Conservation (phyloP, 2,888 invertebrate genomes). For the Pemphredon lugubris region DNA sequence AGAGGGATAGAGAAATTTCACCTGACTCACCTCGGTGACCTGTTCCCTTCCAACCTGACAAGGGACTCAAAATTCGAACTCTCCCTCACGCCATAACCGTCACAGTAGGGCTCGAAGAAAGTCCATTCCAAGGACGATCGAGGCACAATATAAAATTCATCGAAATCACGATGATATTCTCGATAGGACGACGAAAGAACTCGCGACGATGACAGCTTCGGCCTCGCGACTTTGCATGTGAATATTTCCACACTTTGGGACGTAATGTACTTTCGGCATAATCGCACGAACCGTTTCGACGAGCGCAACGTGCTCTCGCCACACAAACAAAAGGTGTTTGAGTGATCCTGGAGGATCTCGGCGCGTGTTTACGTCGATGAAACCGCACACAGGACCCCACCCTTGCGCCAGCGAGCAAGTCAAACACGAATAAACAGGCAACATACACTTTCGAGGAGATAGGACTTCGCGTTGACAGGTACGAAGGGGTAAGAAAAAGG, state of each 20-base stretch:
- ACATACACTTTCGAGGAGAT: constrained; percentile 29
- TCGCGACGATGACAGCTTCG: too few species aligned
- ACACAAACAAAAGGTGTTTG: constrained; percentile 48
- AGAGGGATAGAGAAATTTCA: constrained; percentile 15
- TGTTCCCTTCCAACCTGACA: neutral
- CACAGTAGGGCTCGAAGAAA: constrained; percentile 67
- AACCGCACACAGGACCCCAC: constrained; percentile 52
- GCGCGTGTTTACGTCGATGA: constrained; percentile 48
- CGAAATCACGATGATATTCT: too few species aligned
- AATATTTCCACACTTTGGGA: neutral
- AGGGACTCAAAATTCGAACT: constrained; percentile 51
- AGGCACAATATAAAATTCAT: too few species aligned
- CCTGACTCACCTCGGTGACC: constrained; percentile 37
- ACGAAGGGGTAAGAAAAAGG: too few species aligned
- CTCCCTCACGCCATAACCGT: constrained; percentile 42
- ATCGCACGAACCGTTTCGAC: constrained; percentile 20
- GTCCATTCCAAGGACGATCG: constrained; percentile 71
- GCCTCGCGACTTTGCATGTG: neutral
- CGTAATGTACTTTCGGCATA: neutral
- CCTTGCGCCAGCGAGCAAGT: constrained; percentile 24
- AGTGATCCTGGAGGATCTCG: constrained; percentile 26
- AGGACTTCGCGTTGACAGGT: constrained; percentile 32
- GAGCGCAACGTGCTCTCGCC: constrained; percentile 41
- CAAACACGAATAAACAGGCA: constrained; percentile 31
- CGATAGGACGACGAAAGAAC: too few species aligned